phyloP scores from a whole-genome alignment of 2,113 vertebrate genomes.

The Amia ocellicauda region DNA sequence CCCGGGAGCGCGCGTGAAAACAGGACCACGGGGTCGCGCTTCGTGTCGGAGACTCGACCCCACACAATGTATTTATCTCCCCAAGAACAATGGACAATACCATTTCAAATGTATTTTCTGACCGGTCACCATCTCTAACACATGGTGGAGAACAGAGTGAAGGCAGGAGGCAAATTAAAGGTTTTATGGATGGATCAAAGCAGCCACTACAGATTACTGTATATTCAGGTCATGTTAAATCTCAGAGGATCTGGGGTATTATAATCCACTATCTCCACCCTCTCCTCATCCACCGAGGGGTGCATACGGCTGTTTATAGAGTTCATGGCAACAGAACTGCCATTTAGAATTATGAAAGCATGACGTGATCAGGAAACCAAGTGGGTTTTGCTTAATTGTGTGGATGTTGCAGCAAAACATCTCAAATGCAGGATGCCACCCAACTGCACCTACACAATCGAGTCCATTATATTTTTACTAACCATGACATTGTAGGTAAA shows the following conservation, averaged over 20 bases:
- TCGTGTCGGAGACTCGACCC: background rate
- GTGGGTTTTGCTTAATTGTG: too few species aligned
- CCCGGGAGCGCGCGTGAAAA: conserved; percentile 44
- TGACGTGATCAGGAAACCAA: too few species aligned
- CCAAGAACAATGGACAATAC: too few species aligned
- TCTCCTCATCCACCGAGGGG: background rate
- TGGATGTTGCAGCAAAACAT: too few species aligned
- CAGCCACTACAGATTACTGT: conserved; percentile 1
- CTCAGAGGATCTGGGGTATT: conserved; percentile 4
- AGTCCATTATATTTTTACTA: too few species aligned
- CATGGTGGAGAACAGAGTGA: background rate
- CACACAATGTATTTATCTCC: too few species aligned
- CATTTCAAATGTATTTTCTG: too few species aligned
- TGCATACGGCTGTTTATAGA: background rate
- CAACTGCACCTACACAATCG: too few species aligned
- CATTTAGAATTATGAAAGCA: too few species aligned
- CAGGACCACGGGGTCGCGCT: conserved; percentile 25
- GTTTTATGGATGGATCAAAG: conserved; percentile 1
- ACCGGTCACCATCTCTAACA: background rate
- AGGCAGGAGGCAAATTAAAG: background rate
- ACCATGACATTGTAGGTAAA: too few species aligned
- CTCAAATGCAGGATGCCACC: too few species aligned
- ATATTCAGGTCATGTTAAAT: conserved; percentile 23
- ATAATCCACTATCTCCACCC: background rate
- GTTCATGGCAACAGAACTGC: too few species aligned